Base-by-base conservation (phyloP, 2,797 vertebrate species). In the Sebastes dallii region DNA sequence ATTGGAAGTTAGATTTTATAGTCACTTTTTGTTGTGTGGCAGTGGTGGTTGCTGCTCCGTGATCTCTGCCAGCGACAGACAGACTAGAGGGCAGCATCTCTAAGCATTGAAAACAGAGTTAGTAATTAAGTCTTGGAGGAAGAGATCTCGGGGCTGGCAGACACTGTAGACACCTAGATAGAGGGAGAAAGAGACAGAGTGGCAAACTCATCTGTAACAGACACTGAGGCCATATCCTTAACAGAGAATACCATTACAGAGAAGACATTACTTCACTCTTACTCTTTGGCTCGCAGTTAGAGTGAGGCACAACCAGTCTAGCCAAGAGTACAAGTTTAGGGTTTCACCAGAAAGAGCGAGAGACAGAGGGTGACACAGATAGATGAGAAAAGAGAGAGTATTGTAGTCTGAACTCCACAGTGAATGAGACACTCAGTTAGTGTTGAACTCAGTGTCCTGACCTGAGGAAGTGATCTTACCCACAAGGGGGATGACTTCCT, bases 161-260 rank as follows among this genome's bases (percentile, higher is more conserved):
- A 66, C 69, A 72, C 50, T 54, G 42, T 32, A 74, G 77, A 77
- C 58, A 72, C 69, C 18, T 25, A 42, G 75, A 72, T 39, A 64
- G 12, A 80, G 27, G 69, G 55, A 60, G 32, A 74, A 27, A 75
- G 69, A 79, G 42, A 54, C 9, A 8, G 13, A 59, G 67, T n/a
- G 30, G 36, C 36, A 58, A 65, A 56, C 50, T 59, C 39, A 73
- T 68, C 87, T 78, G 64, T 29, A 78, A 29, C 30, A 59, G 64
- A 72, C 55, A 72, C 74, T 42, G n/a, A 75, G 50, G 66, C 55
- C 50, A 24, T 66, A 76, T 75, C 81, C 70, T 75, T 59, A 75
- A 82, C 39, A 50, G 58, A 75, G 77, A 84, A 74, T 84, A 66
- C 22, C n/a, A 36, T 84, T 82, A 81, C 78, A 80, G 55, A 30